Evolutionary conservation across 2,797 vertebrate genomes (phyloP), one percentile per base, ranked within the genome.

Genomic region (Periophthalmus magnuspinnatus): DNA sequence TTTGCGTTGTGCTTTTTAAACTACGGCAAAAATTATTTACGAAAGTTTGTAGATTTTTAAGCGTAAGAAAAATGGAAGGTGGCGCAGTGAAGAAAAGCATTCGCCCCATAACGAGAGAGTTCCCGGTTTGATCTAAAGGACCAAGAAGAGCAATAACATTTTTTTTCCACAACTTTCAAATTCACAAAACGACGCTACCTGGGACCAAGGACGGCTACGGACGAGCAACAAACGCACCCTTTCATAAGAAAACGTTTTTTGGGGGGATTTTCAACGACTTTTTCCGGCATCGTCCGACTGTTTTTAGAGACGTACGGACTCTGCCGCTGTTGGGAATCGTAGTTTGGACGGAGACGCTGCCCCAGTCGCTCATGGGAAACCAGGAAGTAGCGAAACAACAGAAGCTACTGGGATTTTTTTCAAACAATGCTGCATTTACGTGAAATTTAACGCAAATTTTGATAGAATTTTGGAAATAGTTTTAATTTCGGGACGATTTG

Each of bases 201-300:
- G 55, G 55, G 24, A 32, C 24, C 22, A 57, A 16, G 55, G 55
- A 57, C 55, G 28, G 28, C 28, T 1, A 28, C 28, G 28, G 28
- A 28, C 38, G 16, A 28, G 55, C 55, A 56, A 16, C 57, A 17
- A 33, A 38, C 36, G 2, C 10, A 45, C 14, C 10, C 56, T 28
- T 58, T 58, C 11, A 28, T n/a, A 33, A 17, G 6, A 14, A 32
- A 34, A 32, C 5, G 1, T 22, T 16, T 54, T 16, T 54, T 33
- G 71, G 33, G 34, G 71, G 33, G 34, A 21, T 3, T 71, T 77
- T 59, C 21, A 7, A 6, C 13, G 1, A 45, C 28, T 76, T 83
- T 69, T 84, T 87, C 41, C 77, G 81, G 82, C 80, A 79, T 86
- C 91, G 83, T 28, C 84, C 84, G 88, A 94, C 92, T 81, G 85